Conservation (phyloP, 2,888 invertebrate genomes). For the Yponomeuta plumbellus region DNA sequence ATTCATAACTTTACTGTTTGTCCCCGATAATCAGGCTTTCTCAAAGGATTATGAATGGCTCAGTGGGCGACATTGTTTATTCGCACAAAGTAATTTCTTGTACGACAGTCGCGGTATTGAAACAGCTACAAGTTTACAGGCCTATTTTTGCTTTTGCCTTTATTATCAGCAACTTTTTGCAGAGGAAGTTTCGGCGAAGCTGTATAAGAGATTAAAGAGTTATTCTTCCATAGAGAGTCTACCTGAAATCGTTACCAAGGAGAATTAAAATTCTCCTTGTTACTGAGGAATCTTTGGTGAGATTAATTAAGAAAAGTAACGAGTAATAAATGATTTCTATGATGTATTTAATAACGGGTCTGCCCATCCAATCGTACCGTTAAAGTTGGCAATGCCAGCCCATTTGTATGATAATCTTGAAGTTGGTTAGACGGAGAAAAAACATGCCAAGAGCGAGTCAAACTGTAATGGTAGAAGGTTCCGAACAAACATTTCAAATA, state of each 20-base stretch:
- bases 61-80: background rate
- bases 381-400: background rate
- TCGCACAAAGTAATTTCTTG: background rate
- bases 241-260: background rate
- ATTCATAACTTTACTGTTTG: background rate
- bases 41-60: background rate
- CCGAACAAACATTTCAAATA: too few relatives aligned
- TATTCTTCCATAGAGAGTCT: background rate
- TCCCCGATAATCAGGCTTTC: background rate
- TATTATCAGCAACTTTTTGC: background rate
- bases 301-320: background rate
- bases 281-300: too few relatives aligned
- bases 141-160: background rate
- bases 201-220: background rate
- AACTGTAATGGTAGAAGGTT: background rate
- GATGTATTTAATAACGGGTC: background rate
- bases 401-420: slow-evolving; percentile 11
- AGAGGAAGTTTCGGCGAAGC: background rate
- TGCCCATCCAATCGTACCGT: slow-evolving; percentile 1
- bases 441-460: too few relatives aligned
- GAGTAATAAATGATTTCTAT: background rate
- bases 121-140: background rate
- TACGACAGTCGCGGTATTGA: background rate
- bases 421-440: slow-evolving; percentile 6
- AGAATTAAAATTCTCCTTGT: too few relatives aligned